Conservation (phyloP, 2,113 vertebrate species). For the Callipepla squamata region DNA sequence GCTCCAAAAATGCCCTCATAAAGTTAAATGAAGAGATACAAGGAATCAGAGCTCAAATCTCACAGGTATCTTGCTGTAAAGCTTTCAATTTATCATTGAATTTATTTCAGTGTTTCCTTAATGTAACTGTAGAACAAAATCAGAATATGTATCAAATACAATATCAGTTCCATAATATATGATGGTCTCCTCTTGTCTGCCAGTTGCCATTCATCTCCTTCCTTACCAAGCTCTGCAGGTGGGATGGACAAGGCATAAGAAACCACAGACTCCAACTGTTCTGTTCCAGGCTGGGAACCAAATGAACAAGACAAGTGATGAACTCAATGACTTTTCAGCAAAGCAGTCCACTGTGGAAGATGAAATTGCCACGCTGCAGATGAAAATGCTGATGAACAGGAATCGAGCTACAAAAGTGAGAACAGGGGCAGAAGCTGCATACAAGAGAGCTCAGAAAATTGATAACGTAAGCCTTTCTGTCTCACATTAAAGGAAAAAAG, state of each 20-base stretch:
- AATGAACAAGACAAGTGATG: conserved; percentile 50
- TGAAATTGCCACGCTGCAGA: conserved; percentile 70
- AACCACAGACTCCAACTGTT: conserved; percentile 25
- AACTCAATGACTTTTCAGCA: conserved; percentile 61
- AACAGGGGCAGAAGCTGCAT: conserved; percentile 67
- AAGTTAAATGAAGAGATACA: conserved; percentile 54
- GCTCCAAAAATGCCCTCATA: conserved; percentile 64
- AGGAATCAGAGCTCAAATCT: conserved; percentile 49
- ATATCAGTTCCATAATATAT: not conserved
- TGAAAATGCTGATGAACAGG: conserved; percentile 75
- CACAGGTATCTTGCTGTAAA: conserved; percentile 71
- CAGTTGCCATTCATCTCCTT: not conserved
- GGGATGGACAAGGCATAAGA: not conserved
- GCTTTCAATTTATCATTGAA: not conserved
- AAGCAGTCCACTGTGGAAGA: conserved; percentile 60
- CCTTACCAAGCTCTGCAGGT: not conserved
- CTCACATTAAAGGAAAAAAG: not conserved
- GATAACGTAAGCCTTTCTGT: conserved; percentile 63
- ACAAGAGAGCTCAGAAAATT: conserved; percentile 5
- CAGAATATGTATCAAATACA: not conserved
- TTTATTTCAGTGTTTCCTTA: not conserved
- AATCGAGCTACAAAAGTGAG: conserved; percentile 59
- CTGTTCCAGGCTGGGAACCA: conserved; percentile 75
- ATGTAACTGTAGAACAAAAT: not conserved
- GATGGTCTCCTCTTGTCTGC: not conserved